Evolutionary conservation across 2,888 invertebrate species (phyloP).

Genomic region (Phrixothrix hirtus): DNA sequence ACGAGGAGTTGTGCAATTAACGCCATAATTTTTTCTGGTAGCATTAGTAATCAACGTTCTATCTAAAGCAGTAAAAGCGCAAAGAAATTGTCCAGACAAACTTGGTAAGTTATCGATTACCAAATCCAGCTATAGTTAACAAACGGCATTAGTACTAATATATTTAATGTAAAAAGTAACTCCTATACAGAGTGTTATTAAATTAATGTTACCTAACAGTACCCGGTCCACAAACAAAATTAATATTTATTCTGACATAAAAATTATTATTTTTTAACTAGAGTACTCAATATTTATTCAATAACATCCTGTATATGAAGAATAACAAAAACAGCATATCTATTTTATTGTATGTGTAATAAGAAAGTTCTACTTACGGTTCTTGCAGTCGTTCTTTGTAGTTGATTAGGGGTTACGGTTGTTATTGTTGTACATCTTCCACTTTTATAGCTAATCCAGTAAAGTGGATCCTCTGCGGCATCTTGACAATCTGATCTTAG

Average conservation of each 20-base stretch:
- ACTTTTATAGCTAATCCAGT: conserved; percentile 96
- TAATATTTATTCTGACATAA: too few relatives aligned
- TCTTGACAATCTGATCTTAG: conserved; percentile 89
- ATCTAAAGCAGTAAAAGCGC: conserved; percentile 91
- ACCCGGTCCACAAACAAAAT: too few relatives aligned
- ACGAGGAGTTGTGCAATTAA: conserved; percentile 93
- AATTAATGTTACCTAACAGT: too few relatives aligned
- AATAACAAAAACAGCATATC: too few relatives aligned
- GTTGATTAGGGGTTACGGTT: conserved; percentile 84
- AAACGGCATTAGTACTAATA: too few relatives aligned
- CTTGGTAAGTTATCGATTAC: conserved; percentile 95
- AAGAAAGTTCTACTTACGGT: conserved; percentile 61
- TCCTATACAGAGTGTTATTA: too few relatives aligned
- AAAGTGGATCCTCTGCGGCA: conserved; percentile 87
- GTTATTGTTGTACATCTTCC: conserved; percentile 96
- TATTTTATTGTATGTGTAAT: not conserved
- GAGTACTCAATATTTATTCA: too few relatives aligned
- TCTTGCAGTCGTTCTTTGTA: conserved; percentile 90
- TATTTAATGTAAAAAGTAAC: too few relatives aligned
- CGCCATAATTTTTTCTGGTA: conserved; percentile 85
- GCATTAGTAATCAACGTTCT: conserved; percentile 90
- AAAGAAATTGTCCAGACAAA: conserved; percentile 85
- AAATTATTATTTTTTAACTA: too few relatives aligned
- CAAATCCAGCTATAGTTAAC: conserved; percentile 70
- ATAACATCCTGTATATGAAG: too few relatives aligned